Percentiles rank a stretch among this genome's conserved stretches.
These are phyloP conservation scores for Criorhina ranunculi DNA, from an alignment of 2,888 invertebrate species.

Conservation along the genomic window DNA sequence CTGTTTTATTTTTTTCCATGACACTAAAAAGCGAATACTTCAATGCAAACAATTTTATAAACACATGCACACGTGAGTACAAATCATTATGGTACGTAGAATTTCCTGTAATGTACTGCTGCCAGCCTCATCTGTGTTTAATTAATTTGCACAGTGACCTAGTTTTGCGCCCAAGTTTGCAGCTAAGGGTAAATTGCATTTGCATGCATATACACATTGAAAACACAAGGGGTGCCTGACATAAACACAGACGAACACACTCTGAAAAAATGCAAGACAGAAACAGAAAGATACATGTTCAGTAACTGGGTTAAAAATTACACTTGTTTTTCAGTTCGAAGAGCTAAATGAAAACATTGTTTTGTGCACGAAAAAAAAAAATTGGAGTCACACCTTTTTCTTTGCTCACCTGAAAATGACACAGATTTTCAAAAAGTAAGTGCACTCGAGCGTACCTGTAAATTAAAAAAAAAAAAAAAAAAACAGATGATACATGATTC, in stretches of 20 bases:
- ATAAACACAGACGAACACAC: not conserved
- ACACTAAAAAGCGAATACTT: constrained; percentile 70
- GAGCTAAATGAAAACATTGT: constrained; percentile 64
- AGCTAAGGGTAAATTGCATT: constrained; percentile 72
- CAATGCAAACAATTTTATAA: constrained; percentile 28
- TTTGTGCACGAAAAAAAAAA: constrained; percentile 19
- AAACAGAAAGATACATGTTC: constrained; percentile 47
- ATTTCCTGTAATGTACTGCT: constrained; percentile 59
- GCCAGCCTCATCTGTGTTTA: constrained; percentile 72
- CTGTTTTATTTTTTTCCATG: constrained; percentile 57
- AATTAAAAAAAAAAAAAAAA: constrained; percentile 10
- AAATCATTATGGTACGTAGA: constrained; percentile 54
- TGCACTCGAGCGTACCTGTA: constrained; percentile 18
- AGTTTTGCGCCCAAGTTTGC: constrained; percentile 62
- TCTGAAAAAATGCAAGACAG: not conserved
- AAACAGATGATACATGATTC: constrained; percentile 53
- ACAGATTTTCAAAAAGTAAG: constrained; percentile 50
- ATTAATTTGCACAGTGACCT: constrained; percentile 75
- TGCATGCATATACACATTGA: constrained; percentile 53
- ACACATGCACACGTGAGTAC: constrained; percentile 22
- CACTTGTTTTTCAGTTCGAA: constrained; percentile 62
- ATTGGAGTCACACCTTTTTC: constrained; percentile 56
- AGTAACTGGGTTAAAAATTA: constrained; percentile 73
- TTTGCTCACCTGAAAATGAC: constrained; percentile 60
- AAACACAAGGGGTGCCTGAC: not conserved